Conservation (phyloP, 2,888 invertebrate genomes). For the Hypomecis punctinalis region DNA sequence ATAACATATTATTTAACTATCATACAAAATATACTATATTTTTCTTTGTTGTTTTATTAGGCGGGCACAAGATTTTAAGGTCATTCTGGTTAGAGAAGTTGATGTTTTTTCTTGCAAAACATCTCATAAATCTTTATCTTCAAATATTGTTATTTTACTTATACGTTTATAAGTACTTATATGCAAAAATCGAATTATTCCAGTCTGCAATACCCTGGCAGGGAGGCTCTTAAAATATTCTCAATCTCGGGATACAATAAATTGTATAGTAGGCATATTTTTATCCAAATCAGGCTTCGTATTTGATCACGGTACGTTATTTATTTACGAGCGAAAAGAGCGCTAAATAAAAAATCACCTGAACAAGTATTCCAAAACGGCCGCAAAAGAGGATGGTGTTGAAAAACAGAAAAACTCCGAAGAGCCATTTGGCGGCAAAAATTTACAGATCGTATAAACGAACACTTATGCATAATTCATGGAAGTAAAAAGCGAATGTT, state of each 20-base stretch:
- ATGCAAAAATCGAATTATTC: too few relatives aligned
- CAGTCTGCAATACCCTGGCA: too few relatives aligned
- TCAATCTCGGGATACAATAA: not conserved
- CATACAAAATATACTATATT: not conserved
- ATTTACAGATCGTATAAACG: conserved; percentile 80
- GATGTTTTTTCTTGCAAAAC: too few relatives aligned
- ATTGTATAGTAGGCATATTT: conserved; percentile 9
- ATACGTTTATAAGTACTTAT: too few relatives aligned
- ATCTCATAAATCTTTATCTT: too few relatives aligned
- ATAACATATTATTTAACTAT: conserved; percentile 9
- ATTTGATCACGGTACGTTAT: conserved; percentile 20
- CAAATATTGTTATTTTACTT: too few relatives aligned
- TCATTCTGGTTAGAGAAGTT: too few relatives aligned
- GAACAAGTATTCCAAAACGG: conserved; percentile 42
- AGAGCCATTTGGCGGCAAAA: conserved; percentile 75
- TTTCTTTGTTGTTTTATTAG: not conserved
- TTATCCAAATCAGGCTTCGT: not conserved
- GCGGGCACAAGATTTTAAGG: too few relatives aligned
- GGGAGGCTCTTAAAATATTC: not conserved
- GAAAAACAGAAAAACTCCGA: conserved; percentile 61
- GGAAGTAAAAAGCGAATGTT: conserved; percentile 81
- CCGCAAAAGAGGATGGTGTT: conserved; percentile 51
- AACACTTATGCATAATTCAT: conserved; percentile 83
- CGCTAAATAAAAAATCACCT: conserved; percentile 45
- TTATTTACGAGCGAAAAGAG: conserved; percentile 32